Conservation (phyloP, 2,797 vertebrate species). For the Oryzias dopingdopingensis region DNA sequence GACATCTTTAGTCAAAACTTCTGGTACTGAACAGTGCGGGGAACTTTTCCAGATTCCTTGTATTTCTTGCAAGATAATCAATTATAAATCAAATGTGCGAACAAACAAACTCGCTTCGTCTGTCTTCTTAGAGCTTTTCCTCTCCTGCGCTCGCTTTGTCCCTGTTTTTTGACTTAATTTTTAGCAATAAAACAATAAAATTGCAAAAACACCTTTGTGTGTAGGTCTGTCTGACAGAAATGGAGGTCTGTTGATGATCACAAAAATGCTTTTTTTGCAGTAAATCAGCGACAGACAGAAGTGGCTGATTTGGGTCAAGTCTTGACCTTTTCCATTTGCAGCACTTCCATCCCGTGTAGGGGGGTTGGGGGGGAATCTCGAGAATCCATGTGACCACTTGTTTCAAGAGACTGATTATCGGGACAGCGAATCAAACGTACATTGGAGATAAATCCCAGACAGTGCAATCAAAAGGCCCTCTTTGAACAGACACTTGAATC, state of each 20-base stretch:
- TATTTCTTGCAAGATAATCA: no score
- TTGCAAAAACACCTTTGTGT: no score
- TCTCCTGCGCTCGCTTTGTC: no score
- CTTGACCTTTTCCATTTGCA: slow-evolving; percentile 45
- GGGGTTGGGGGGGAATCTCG: slow-evolving; percentile 38
- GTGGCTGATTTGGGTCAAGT: slow-evolving; percentile 55
- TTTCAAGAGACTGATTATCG: slow-evolving; percentile 57
- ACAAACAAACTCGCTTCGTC: no score
- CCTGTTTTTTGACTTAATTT: no score
- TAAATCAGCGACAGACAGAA: slow-evolving; percentile 1
- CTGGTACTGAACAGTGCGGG: no score
- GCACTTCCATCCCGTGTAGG: slow-evolving; percentile 39
- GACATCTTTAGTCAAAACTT: no score
- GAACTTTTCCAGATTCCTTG: no score
- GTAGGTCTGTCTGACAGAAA: slow-evolving; percentile 18
- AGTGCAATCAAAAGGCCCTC: slow-evolving; percentile 65
- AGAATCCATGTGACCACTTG: slow-evolving; percentile 34
- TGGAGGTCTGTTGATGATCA: slow-evolving; percentile 29
- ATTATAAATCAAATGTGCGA: no score
- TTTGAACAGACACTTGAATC: slow-evolving; percentile 54
- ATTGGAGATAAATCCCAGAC: slow-evolving; percentile 55
- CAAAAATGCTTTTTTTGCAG: slow-evolving; percentile 25
- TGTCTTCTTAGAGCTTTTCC: no score
- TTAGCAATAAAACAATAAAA: no score
- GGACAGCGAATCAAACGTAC: slow-evolving; percentile 40